A percentile compares a stretch with the other conserved stretches of the same genome.
These are phyloP conservation scores for Volucella inanis DNA, from an alignment of 2,888 invertebrate species.

Conservation along the genomic window DNA sequence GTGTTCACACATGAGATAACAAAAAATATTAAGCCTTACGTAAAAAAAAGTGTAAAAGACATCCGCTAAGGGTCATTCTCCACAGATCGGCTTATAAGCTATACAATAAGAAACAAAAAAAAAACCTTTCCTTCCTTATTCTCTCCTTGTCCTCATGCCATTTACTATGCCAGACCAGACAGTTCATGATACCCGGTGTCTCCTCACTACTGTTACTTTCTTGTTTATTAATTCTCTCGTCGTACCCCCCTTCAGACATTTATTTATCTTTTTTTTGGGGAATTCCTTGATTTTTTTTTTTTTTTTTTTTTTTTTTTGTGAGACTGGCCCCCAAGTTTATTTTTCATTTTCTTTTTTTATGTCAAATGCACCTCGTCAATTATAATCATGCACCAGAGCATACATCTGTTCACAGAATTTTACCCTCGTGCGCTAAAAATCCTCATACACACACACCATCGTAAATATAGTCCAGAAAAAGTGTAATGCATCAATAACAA, in stretches of 20 bases:
- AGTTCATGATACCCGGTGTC: conserved; percentile 22
- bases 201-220: conserved; percentile 33
- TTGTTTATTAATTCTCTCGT: conserved; percentile 45
- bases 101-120: conserved; percentile 13
- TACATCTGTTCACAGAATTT: conserved; percentile 68
- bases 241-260: conserved; percentile 11
- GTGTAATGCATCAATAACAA: conserved; percentile 73
- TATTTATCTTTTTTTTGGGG: conserved; percentile 52
- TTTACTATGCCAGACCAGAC: conserved; percentile 9
- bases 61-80: conserved; percentile 69
- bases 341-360: background rate
- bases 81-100: conserved; percentile 27
- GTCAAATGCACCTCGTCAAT: conserved; percentile 51
- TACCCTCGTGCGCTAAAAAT: conserved; percentile 65
- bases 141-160: conserved; percentile 29
- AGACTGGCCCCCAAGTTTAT: conserved; percentile 43
- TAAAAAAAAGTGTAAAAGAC: conserved; percentile 46
- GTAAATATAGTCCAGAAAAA: conserved; percentile 6
- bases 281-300: conserved; percentile 46
- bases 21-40: background rate
- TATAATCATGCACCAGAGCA: conserved; percentile 61
- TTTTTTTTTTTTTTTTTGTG: background rate
- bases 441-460: conserved; percentile 31
- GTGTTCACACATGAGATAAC: conserved; percentile 25
- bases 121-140: conserved; percentile 1